These are phyloP conservation scores for Cydia splendana DNA, from an alignment of 1,140 invertebrate genomes.

Conservation along the genomic window DNA sequence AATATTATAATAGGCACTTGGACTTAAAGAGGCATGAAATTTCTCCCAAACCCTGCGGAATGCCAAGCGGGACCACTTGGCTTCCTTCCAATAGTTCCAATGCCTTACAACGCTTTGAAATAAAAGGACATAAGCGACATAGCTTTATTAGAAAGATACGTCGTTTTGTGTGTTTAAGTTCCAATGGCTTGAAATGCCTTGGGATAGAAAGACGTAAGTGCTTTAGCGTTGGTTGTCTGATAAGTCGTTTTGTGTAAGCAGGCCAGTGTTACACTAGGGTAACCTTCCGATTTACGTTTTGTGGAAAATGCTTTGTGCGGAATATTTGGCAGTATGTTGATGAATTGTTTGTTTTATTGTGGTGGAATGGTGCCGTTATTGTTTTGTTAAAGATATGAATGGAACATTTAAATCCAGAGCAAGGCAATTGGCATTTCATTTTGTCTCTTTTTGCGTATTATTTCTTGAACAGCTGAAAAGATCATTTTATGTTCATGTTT, in stretches of 20 bases:
- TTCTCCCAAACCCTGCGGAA: neutral
- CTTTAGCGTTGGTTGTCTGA: neutral
- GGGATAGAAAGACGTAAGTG: neutral
- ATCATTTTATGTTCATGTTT: too few species aligned
- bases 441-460: neutral
- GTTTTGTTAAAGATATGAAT: neutral
- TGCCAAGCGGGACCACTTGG: conserved; percentile 9
- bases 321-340: conserved; percentile 4
- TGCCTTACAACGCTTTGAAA: neutral
- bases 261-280: neutral
- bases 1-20: neutral
- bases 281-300: neutral
- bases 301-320: neutral
- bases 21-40: conserved; percentile 1
- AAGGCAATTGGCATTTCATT: neutral
- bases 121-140: neutral
- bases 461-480: too few species aligned
- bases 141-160: neutral
- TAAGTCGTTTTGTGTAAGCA: neutral
- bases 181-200: neutral
- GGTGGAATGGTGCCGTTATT: conserved; percentile 4
- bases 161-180: neutral
- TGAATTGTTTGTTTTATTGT: neutral
- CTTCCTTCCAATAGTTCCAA: conserved; percentile 1
- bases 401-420: neutral